Conservation (phyloP, 92 coral and sea anemone species). For the Siderastrea siderea region DNA sequence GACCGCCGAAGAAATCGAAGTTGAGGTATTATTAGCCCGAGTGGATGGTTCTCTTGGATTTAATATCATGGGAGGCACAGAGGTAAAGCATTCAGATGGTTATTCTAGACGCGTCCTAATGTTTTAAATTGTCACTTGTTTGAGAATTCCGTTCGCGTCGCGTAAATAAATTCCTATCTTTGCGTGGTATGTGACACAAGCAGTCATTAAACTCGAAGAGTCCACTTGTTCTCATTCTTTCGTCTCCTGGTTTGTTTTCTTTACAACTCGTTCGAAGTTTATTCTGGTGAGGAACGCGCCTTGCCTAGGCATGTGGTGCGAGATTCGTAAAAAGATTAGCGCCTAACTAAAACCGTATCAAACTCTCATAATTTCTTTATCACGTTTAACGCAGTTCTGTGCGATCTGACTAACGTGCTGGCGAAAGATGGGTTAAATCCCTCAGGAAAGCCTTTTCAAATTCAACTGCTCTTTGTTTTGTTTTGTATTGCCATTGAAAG, state of each 20-base stretch:
- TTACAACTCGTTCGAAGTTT: not conserved
- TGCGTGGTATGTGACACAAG: conserved; percentile 4
- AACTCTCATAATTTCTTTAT: conserved; percentile 74
- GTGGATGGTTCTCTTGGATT: conserved; percentile 91
- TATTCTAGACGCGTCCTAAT: conserved; percentile 24
- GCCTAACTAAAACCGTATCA: conserved; percentile 70
- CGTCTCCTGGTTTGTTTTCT: conserved; percentile 29
- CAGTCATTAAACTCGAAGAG: not conserved
- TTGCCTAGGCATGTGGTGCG: conserved; percentile 70
- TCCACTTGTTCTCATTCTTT: not conserved
- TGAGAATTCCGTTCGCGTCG: conserved; percentile 72
- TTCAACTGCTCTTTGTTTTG: conserved; percentile 48
- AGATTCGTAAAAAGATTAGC: conserved; percentile 69
- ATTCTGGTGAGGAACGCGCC: conserved; percentile 26
- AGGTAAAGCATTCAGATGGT: conserved; percentile 28
- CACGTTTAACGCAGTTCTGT: conserved; percentile 23
- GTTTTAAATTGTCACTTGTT: conserved; percentile 33
- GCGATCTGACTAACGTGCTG: not conserved
- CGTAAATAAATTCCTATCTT: conserved; percentile 68
- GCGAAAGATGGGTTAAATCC: conserved; percentile 5
- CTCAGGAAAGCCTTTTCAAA: conserved; percentile 3
- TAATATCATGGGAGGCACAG: conserved; percentile 97
- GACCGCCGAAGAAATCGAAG: conserved; percentile 92
- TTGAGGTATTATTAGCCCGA: conserved; percentile 84
- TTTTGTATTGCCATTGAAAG: conserved; percentile 42